Conservation (phyloP, 2,888 invertebrate species). For the Eristalis pertinax region DNA sequence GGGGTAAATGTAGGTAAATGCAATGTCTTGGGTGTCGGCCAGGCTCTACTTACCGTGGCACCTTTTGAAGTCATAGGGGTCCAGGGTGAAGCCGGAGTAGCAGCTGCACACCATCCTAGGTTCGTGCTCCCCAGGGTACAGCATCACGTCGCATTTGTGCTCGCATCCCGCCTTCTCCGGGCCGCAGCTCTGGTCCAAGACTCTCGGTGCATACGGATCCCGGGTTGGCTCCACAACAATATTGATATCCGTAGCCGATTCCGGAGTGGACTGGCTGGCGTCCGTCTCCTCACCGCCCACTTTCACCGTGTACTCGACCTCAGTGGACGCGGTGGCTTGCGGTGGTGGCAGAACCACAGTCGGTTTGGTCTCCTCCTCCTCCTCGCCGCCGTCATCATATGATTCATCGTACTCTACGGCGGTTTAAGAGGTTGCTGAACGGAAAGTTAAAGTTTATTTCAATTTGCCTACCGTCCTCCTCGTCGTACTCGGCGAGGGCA, state of each 20-base stretch:
- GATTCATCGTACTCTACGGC: slow-evolving; percentile 72
- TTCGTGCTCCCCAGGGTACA: slow-evolving; percentile 79
- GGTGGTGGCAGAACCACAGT: slow-evolving; percentile 24
- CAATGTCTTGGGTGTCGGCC: background rate
- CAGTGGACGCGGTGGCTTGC: slow-evolving; percentile 14
- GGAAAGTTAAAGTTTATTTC: slow-evolving; percentile 45
- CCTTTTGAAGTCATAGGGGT: slow-evolving; percentile 80
- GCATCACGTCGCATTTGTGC: slow-evolving; percentile 81
- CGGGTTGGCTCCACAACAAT: slow-evolving; percentile 74
- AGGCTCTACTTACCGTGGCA: slow-evolving; percentile 77
- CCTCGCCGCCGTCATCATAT: slow-evolving; percentile 72
- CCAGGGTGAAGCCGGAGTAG: slow-evolving; percentile 81
- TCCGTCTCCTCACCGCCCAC: slow-evolving; percentile 41
- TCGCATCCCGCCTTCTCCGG: slow-evolving; percentile 82
- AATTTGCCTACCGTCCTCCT: slow-evolving; percentile 73
- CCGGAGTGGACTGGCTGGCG: slow-evolving; percentile 8
- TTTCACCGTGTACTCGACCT: slow-evolving; percentile 36
- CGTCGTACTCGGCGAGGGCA: slow-evolving; percentile 73
- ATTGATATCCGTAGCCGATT: slow-evolving; percentile 74
- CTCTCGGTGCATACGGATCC: slow-evolving; percentile 77
- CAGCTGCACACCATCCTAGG: slow-evolving; percentile 80
- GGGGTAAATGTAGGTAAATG: background rate
- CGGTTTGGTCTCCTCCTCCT: slow-evolving; percentile 39
- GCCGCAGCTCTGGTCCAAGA: slow-evolving; percentile 79
- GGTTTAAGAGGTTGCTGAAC: slow-evolving; percentile 18